Percentiles rank a stretch among this genome's conserved stretches.
Conservation (phyloP, 1,140 invertebrate genomes). For the Physella acuta region DNA sequence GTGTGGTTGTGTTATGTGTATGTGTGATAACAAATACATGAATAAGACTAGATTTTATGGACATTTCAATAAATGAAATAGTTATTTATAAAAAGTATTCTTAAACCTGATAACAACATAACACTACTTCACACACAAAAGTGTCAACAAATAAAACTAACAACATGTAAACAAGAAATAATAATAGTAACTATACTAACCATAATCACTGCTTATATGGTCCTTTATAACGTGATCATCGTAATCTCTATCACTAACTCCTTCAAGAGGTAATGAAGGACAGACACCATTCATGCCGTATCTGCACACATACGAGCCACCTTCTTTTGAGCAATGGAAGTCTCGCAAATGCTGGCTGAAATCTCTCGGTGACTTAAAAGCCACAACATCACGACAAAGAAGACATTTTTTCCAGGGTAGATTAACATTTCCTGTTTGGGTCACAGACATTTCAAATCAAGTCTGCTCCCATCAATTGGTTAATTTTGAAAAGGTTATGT, state of each 20-base stretch:
- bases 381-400: constrained; percentile 37
- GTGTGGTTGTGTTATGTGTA: neutral
- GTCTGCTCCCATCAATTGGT: too few relatives aligned
- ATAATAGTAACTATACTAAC: constrained; percentile 25
- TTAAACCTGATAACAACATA: neutral
- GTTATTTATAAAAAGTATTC: neutral
- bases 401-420: constrained; percentile 45
- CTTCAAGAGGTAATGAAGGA: constrained; percentile 81
- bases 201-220: constrained; percentile 64
- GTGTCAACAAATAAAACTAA: too few relatives aligned
- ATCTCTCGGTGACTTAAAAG: constrained; percentile 54
- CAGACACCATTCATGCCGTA: constrained; percentile 89
- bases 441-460: constrained; percentile 25
- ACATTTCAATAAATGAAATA: too few relatives aligned
- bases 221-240: constrained; percentile 81
- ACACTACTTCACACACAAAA: too few relatives aligned
- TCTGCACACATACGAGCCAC: constrained; percentile 83
- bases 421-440: too few relatives aligned
- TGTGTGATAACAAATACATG: neutral
- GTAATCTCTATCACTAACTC: constrained; percentile 85
- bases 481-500: too few relatives aligned
- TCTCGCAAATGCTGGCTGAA: constrained; percentile 75
- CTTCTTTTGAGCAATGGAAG: constrained; percentile 82
- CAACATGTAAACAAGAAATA: neutral
- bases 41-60: too few relatives aligned